phyloP scores from a whole-genome alignment of 2,113 vertebrate species.

The Nibea albiflora region DNA sequence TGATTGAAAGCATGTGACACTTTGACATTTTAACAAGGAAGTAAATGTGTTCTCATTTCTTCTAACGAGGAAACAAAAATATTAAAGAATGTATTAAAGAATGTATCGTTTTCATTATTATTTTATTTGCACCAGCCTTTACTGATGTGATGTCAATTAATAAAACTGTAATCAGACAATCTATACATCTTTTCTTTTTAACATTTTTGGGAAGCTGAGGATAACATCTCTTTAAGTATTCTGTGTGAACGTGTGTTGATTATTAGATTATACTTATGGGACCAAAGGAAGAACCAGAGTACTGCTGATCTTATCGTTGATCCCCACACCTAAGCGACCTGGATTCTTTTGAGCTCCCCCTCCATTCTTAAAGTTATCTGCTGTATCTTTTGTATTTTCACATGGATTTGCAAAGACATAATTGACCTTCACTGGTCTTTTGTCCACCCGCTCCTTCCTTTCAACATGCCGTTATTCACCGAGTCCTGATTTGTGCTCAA shows the following conservation, averaged over 20 bases:
- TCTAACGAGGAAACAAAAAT: not conserved
- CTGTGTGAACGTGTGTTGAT: not conserved
- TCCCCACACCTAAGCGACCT: not conserved
- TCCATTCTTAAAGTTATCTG: slow-evolving; percentile 1
- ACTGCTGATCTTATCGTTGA: slow-evolving; percentile 20
- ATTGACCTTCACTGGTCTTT: slow-evolving; percentile 1
- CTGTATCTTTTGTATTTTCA: slow-evolving; percentile 20
- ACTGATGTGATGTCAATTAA: slow-evolving; percentile 14
- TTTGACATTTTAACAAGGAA: not conserved
- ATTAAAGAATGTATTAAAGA: slow-evolving; percentile 1
- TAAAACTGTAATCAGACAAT: too few species aligned
- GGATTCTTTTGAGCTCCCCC: not conserved
- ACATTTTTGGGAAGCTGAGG: not conserved
- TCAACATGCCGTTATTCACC: not conserved
- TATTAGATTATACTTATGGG: not conserved
- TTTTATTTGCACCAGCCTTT: not conserved
- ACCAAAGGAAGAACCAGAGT: not conserved
- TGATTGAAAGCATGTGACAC: not conserved
- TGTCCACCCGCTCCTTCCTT: not conserved
- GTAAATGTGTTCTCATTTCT: not conserved
- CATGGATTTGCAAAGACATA: slow-evolving; percentile 1
- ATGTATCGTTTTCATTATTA: not conserved
- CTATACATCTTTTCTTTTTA: not conserved
- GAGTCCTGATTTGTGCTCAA: not conserved
- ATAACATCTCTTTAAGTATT: not conserved